These are phyloP conservation scores for Uloborus diversus DNA, from an alignment of 1,140 invertebrate genomes.

Conservation along the genomic window DNA sequence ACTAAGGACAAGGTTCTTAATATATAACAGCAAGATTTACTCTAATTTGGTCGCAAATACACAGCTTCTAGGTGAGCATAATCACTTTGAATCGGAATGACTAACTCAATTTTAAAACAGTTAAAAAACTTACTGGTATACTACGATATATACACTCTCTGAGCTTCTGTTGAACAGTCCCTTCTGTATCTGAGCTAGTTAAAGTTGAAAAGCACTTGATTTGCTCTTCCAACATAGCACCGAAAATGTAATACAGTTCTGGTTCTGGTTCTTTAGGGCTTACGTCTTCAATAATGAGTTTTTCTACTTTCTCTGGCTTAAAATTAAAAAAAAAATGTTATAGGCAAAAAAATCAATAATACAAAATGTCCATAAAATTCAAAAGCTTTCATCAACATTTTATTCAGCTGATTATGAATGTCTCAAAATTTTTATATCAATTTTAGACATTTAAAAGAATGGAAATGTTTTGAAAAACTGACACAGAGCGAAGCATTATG, in stretches of 20 bases:
- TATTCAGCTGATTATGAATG: not conserved
- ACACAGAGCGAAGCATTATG: no score
- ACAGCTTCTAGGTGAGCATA: no score
- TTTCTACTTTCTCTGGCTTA: slow-evolving; percentile 35
- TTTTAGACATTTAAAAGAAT: not conserved
- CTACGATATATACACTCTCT: slow-evolving; percentile 31
- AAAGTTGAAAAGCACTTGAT: slow-evolving; percentile 30
- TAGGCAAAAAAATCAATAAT: not conserved
- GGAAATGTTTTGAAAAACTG: no score
- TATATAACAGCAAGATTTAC: no score
- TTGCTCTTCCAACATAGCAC: slow-evolving; percentile 32
- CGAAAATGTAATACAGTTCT: slow-evolving; percentile 35
- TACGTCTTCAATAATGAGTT: slow-evolving; percentile 26
- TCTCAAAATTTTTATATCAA: not conserved
- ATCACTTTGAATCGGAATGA: no score
- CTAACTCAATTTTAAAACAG: not conserved
- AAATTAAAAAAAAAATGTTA: no score
- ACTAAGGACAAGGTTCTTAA: no score
- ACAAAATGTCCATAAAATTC: not conserved
- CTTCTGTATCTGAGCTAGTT: slow-evolving; percentile 21
- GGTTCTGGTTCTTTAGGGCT: slow-evolving; percentile 36
- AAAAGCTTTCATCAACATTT: not conserved
- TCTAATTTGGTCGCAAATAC: no score
- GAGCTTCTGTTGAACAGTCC: slow-evolving; percentile 27
- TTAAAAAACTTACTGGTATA: slow-evolving; percentile 26